Conservation (phyloP, 1,140 invertebrate species). For the Aphidius ervi region DNA sequence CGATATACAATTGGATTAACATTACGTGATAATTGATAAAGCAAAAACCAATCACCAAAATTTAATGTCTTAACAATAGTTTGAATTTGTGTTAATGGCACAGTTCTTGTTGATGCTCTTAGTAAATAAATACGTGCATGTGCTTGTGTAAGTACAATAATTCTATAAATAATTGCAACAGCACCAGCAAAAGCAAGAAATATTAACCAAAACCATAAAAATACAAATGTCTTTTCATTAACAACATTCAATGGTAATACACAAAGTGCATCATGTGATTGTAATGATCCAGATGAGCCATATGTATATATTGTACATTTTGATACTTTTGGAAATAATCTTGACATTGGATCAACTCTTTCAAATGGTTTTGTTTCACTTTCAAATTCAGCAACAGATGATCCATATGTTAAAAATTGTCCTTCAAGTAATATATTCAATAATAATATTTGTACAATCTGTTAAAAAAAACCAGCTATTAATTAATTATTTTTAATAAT, state of each 20-base stretch:
- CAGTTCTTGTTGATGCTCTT: slow-evolving; percentile 50
- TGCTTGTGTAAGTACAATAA: slow-evolving; percentile 51
- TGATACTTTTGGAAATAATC: slow-evolving; percentile 72
- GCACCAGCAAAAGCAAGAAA: slow-evolving; percentile 47
- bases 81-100: slow-evolving; percentile 30
- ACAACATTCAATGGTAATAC: slow-evolving; percentile 58
- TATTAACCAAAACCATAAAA: slow-evolving; percentile 56
- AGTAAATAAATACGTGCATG: slow-evolving; percentile 56
- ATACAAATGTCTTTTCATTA: slow-evolving; percentile 28
- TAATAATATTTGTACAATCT: slow-evolving; percentile 53
- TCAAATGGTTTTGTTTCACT: slow-evolving; percentile 37
- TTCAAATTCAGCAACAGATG: slow-evolving; percentile 55
- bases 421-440: slow-evolving; percentile 58
- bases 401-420: slow-evolving; percentile 68
- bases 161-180: slow-evolving; percentile 48
- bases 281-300: slow-evolving; percentile 38
- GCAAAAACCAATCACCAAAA: slow-evolving; percentile 51
- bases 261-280: slow-evolving; percentile 55
- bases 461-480: not conserved
- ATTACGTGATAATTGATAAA: slow-evolving; percentile 45
- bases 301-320: slow-evolving; percentile 66
- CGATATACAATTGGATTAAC: slow-evolving; percentile 43
- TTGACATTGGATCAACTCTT: slow-evolving; percentile 55
- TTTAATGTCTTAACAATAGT: slow-evolving; percentile 29
- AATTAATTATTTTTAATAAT: not conserved